Conservation (phyloP, 2,888 invertebrate species). For the Colostygia pectinataria region DNA sequence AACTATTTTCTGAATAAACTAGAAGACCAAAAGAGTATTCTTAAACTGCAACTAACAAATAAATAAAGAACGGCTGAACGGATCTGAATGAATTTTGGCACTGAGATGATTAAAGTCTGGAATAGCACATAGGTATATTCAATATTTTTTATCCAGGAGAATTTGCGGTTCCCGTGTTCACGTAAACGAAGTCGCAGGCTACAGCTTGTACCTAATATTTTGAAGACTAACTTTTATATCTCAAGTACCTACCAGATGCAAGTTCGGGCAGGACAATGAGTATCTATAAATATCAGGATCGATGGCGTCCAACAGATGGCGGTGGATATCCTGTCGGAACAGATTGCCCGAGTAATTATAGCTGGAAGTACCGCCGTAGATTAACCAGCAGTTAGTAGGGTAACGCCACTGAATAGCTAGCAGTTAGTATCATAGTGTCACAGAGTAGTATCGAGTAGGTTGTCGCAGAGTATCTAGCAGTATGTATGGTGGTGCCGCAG, state of each 20-base stretch:
- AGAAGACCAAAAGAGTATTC: too few species aligned
- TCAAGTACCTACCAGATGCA: conserved; percentile 27
- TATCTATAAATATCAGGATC: conserved; percentile 50
- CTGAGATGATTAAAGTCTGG: too few species aligned
- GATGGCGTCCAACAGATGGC: conserved; percentile 65
- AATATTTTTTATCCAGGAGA: too few species aligned
- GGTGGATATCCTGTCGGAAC: conserved; percentile 77
- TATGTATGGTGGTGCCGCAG: not conserved
- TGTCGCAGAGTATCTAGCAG: not conserved
- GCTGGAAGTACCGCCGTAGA: conserved; percentile 51
- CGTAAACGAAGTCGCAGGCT: too few species aligned
- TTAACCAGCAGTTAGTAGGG: not conserved
- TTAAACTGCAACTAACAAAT: too few species aligned
- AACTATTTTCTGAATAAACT: not conserved
- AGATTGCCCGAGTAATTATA: conserved; percentile 72
- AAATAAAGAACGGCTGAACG: too few species aligned
- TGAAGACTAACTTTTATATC: not conserved
- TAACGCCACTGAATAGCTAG: not conserved
- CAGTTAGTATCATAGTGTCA: not conserved
- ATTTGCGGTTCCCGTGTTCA: too few species aligned
- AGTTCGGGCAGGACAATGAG: conserved; percentile 45
- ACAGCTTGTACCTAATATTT: too few species aligned
- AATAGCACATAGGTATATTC: too few species aligned
- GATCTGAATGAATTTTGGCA: too few species aligned
- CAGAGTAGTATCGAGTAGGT: too few species aligned